Conservation (phyloP, 2,797 vertebrate species). For the Hydrocynus forskahlii region DNA sequence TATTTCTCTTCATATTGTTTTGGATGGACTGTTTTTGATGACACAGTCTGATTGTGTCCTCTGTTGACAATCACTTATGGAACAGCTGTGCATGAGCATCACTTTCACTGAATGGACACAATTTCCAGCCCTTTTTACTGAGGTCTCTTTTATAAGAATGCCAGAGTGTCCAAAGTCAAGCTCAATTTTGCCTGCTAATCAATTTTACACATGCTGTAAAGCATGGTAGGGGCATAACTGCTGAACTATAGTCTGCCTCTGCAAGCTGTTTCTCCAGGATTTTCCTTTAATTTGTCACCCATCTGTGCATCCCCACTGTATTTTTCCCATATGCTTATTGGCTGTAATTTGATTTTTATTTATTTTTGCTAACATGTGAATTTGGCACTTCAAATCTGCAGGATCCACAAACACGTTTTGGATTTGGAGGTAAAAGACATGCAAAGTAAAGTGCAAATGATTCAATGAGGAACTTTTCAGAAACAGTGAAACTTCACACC, state of each 20-base stretch:
- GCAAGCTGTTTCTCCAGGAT: not conserved
- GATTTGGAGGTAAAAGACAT: slow-evolving; percentile 55
- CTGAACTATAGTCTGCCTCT: not conserved
- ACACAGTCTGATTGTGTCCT: no score
- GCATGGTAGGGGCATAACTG: no score
- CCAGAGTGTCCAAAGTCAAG: no score
- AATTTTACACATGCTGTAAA: no score
- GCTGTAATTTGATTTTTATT: slow-evolving; percentile 30
- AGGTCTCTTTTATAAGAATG: not conserved
- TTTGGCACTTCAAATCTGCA: slow-evolving; percentile 57
- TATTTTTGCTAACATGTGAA: slow-evolving; percentile 17
- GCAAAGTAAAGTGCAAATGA: slow-evolving; percentile 61
- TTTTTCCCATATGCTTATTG: slow-evolving; percentile 2
- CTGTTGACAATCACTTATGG: no score
- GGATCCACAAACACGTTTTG: slow-evolving; percentile 31
- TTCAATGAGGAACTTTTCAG: slow-evolving; percentile 56
- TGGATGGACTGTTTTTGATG: not conserved
- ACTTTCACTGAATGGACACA: not conserved
- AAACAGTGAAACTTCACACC: slow-evolving; percentile 21
- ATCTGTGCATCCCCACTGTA: not conserved
- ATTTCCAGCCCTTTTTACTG: not conserved
- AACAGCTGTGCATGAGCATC: no score
- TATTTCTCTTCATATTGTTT: not conserved
- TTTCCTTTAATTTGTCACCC: not conserved
- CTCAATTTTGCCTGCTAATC: no score